Base-by-base conservation (phyloP, 2,797 vertebrate species). In the Sebastes ruberrimus region DNA sequence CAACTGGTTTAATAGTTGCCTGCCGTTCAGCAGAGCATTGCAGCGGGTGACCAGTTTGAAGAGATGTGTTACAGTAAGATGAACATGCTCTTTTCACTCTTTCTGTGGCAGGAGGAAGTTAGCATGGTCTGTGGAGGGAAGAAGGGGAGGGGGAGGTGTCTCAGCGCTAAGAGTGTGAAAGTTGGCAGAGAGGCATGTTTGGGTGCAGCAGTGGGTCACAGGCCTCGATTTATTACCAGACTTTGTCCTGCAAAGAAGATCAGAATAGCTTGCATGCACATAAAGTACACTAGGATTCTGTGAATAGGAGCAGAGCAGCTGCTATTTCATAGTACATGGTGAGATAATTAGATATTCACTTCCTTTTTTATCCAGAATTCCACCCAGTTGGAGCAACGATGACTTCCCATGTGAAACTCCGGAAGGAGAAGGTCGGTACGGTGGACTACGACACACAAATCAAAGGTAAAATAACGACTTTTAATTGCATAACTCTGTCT, bases 361-460 rank as follows among this genome's bases (percentile, higher is more conserved):
- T 73, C 5, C 3, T 76, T 82, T 71, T 78, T 83, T 83, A 61
- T 65, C 55, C 87, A 95, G 94, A 94, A 86, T 92, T 93, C 66
- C 84, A 93, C 35, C 84, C 90, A 46, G 89, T 85, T 66, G 86
- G 86, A 83, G 66, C 81, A 79, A 92, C 87, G 71, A 98, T 97
- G 97, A 91, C 95, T 32, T 95, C 96, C 4, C 95, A 96, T 14
- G 95, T 94, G 35, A 97, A 95, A 87, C 93, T 96, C 71, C 86
- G 95, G 71, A 96, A 93, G 79, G 97, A 97, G 63, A 93, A 81
- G 74, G 91, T 89, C 10, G 92, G 86, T 14, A 66, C 87, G 65
- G 86, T 96, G 30, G 97, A 97, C 82, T 97, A 97, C 62, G 97
- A 98, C 86, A 92, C 91, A 5, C 97, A 97, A 87, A 94, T 97